Percentiles rank a stretch among this genome's conserved stretches.
Evolutionary conservation across 2,113 vertebrate genomes (phyloP).

Genomic region (Stomatorhinus ivindoensis): DNA sequence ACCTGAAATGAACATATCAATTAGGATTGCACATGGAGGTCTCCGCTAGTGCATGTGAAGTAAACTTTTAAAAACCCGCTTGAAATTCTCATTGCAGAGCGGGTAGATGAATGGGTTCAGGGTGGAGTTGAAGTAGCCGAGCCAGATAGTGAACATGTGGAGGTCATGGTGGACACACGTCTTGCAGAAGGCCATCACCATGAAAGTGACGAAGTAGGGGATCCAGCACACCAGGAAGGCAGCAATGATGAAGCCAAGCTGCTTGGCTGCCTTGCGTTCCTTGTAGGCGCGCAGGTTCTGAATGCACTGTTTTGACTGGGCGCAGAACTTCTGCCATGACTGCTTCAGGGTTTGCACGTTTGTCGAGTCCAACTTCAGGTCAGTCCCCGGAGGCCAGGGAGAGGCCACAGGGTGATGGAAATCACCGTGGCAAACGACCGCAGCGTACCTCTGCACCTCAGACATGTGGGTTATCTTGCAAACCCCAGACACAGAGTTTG

Average conservation of each 20-base stretch:
- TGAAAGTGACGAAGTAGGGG: slow-evolving; percentile 87
- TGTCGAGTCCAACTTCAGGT: slow-evolving; percentile 36
- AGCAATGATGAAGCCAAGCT: slow-evolving; percentile 85
- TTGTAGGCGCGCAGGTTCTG: slow-evolving; percentile 66
- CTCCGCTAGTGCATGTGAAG: slow-evolving; percentile 50
- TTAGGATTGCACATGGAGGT: neutral
- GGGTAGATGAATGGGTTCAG: slow-evolving; percentile 93
- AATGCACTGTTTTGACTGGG: slow-evolving; percentile 58
- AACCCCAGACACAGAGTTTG: slow-evolving; percentile 48
- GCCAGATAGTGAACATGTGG: slow-evolving; percentile 90
- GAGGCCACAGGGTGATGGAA: slow-evolving; percentile 29
- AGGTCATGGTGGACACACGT: slow-evolving; percentile 60
- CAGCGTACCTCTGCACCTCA: slow-evolving; percentile 56
- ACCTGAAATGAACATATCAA: neutral
- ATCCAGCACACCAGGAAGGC: slow-evolving; percentile 92
- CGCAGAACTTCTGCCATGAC: slow-evolving; percentile 70
- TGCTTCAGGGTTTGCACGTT: slow-evolving; percentile 62
- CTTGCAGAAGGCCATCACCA: slow-evolving; percentile 78
- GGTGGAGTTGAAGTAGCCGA: slow-evolving; percentile 92
- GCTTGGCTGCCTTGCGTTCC: slow-evolving; percentile 84
- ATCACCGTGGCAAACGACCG: slow-evolving; percentile 36
- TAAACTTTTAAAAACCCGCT: slow-evolving; percentile 84
- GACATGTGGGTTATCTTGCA: slow-evolving; percentile 46
- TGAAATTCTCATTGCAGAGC: slow-evolving; percentile 89
- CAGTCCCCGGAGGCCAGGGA: slow-evolving; percentile 46